Conservation (phyloP, 2,797 vertebrate species). For the Coilia nasus region DNA sequence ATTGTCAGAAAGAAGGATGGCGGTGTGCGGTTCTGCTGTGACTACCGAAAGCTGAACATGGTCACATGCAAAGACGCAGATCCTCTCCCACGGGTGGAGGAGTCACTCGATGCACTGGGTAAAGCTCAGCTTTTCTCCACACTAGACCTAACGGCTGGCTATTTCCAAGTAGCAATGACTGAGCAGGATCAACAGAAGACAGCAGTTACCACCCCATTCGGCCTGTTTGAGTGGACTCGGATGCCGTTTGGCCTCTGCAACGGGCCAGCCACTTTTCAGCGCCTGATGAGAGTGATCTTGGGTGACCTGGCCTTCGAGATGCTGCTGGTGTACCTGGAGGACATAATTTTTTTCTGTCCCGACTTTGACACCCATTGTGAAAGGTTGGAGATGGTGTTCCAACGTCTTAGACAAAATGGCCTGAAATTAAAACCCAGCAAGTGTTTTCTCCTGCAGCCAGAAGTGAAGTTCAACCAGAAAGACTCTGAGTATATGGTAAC, state of each 20-base stretch:
- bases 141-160: slow-evolving; percentile 31
- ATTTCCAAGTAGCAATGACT: slow-evolving; percentile 40
- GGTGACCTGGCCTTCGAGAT: slow-evolving; percentile 31
- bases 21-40: slow-evolving; percentile 34
- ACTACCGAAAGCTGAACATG: slow-evolving; percentile 21
- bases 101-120: slow-evolving; percentile 39
- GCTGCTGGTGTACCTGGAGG: slow-evolving; percentile 29
- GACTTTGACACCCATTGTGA: slow-evolving; percentile 37
- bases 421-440: slow-evolving; percentile 45
- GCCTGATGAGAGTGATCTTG: slow-evolving; percentile 32
- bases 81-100: slow-evolving; percentile 26
- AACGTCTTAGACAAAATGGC: slow-evolving; percentile 23
- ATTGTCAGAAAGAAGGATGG: slow-evolving; percentile 40
- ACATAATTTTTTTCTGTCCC: slow-evolving; percentile 28
- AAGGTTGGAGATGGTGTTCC: slow-evolving; percentile 37
- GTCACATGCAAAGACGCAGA: slow-evolving; percentile 37
- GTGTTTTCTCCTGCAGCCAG: slow-evolving; percentile 31
- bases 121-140: slow-evolving; percentile 33
- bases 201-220: slow-evolving; percentile 38
- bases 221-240: slow-evolving; percentile 29
- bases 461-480: too few relatives aligned
- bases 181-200: slow-evolving; percentile 36
- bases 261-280: slow-evolving; percentile 21
- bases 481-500: too few relatives aligned
- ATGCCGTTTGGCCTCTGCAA: slow-evolving; percentile 40